Evolutionary conservation across 30 jellyfish, hydroid and myxozoan species (phyloP).

Genomic region (Mastigias papua): DNA sequence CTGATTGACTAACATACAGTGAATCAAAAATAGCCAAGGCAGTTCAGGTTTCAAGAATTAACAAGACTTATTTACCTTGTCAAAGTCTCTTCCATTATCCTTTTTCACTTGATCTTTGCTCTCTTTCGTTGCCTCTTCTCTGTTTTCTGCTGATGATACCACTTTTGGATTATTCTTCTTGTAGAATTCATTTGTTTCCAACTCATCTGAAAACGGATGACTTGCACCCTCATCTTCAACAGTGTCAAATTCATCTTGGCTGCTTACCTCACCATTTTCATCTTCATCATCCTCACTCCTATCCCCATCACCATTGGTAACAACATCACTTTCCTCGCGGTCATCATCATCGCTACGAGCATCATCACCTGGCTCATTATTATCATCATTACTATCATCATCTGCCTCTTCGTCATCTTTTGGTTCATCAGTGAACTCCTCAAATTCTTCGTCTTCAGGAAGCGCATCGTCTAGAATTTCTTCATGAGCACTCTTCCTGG

Average conservation of each 20-base stretch:
- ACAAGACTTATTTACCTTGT: not conserved
- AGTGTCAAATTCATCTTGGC: not conserved
- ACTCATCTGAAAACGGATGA: not conserved
- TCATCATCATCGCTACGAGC: slow-evolving; percentile 14
- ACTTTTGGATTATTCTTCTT: not conserved
- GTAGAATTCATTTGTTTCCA: not conserved
- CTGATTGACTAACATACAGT: no score
- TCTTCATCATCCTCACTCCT: not conserved
- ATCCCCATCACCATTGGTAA: not conserved
- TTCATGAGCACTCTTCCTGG: not conserved
- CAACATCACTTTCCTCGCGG: not conserved
- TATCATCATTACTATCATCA: slow-evolving; percentile 25
- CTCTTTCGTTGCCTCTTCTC: not conserved
- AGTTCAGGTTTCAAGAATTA: no score
- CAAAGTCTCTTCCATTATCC: not conserved
- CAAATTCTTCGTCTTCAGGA: slow-evolving; percentile 58
- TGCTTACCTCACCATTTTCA: not conserved
- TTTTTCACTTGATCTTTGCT: not conserved
- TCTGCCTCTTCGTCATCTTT: slow-evolving; percentile 45
- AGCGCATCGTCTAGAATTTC: slow-evolving; percentile 32
- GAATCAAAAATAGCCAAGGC: no score
- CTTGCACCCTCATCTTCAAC: not conserved
- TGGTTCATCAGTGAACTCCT: slow-evolving; percentile 35
- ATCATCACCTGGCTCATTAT: not conserved
- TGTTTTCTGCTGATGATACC: not conserved